Evolutionary conservation across 2,797 vertebrate species (phyloP).

Genomic region (Chromis chromis): DNA sequence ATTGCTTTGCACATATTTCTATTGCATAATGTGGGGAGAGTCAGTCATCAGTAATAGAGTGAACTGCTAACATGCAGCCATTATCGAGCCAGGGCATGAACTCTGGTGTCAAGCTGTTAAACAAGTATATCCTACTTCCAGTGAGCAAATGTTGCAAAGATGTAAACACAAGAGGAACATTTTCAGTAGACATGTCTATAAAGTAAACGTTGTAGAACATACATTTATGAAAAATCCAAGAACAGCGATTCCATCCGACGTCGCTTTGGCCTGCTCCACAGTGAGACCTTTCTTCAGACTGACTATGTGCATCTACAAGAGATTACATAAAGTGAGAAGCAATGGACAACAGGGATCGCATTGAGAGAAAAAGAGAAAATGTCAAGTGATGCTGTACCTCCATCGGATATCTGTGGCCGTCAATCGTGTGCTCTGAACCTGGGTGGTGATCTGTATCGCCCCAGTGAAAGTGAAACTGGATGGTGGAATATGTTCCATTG

Average conservation of each 20-base stretch:
- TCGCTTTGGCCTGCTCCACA: neutral
- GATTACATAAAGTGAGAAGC: neutral
- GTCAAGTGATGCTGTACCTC: slow-evolving; percentile 72
- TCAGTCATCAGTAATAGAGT: too few relatives aligned
- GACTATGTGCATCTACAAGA: slow-evolving; percentile 83
- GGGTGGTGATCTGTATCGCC: slow-evolving; percentile 43
- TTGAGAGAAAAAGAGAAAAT: neutral
- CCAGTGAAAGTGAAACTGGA: slow-evolving; percentile 84
- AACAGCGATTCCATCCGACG: slow-evolving; percentile 69
- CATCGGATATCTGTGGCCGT: slow-evolving; percentile 70
- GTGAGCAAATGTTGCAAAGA: neutral
- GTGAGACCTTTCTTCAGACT: slow-evolving; percentile 72
- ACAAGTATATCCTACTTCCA: neutral
- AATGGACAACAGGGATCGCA: neutral
- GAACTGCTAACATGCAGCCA: too few relatives aligned
- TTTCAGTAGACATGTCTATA: neutral
- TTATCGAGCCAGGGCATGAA: neutral
- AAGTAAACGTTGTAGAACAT: slow-evolving; percentile 14
- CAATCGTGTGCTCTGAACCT: slow-evolving; percentile 81
- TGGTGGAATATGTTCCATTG: slow-evolving; percentile 50
- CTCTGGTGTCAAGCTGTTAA: neutral
- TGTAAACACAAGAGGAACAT: neutral
- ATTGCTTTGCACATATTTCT: neutral
- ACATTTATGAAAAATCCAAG: slow-evolving; percentile 82
- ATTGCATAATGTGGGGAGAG: neutral